Evolutionary conservation across 2,113 vertebrate genomes (phyloP), one percentile per base, ranked within the genome.

Genomic region (Anolis sagrei): DNA sequence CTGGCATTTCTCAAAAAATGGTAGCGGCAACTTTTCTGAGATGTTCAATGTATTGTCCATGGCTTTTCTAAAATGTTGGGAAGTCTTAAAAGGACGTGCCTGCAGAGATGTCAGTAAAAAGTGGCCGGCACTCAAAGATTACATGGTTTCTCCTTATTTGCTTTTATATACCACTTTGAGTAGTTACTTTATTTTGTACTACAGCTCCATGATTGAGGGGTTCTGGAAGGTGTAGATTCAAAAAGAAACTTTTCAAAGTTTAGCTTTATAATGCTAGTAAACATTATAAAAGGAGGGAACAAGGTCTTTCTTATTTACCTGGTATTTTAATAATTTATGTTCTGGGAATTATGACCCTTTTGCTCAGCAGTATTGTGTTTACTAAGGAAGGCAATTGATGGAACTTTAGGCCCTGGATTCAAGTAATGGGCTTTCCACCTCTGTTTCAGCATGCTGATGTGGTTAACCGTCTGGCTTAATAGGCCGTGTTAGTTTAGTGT

Each of bases 401-500:
- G 68, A 78, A 81, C 58, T 77, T 39, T n/a, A 48, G 79, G 48
- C 23, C 61, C 48, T 36, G 23, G 81, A 87, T 49, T 3, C n/a
- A 0, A n/a, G 58, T 66, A 76, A 49, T 7, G n/a, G 4, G 0
- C 84, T 66, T 58, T 51, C 83, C 27, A 73, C 49, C 76, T 68
- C 79, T 58, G 5, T 62, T 83, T 51, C 76, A 86, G 32, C 61
- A n/a, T 76, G 81, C 76, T 84, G 83, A 32, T 0, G 51, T 2
- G 32, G 88, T 61, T 32, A 5, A 44, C 72, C 70, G 79, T 78
- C 29, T 86, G 86, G 90, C 76, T 75, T 90, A 73, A 66, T 11
- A 87, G 69, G 89, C 79, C 89, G 81, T 87, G 81, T 89, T 81
- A 4, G 83, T 72, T 92, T 75, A 44, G 73, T 90, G 91, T 44